phyloP scores from a whole-genome alignment of 1,140 invertebrate genomes.

The Globodera rostochiensis region DNA sequence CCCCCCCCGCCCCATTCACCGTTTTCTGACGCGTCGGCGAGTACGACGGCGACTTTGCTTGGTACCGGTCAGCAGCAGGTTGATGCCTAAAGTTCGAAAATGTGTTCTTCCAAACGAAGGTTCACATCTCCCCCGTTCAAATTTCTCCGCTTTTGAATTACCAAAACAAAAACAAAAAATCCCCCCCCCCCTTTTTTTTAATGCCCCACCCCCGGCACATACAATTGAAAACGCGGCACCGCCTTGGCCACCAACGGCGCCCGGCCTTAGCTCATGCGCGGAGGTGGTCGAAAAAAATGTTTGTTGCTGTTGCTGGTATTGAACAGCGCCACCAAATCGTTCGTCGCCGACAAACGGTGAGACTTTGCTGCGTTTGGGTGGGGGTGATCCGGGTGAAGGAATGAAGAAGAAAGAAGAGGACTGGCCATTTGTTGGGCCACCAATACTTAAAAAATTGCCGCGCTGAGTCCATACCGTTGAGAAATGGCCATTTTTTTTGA shows the following conservation, averaged over 20 bases:
- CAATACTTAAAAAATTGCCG: background rate
- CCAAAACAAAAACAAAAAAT: no score
- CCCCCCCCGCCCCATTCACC: background rate
- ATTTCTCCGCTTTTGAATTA: no score
- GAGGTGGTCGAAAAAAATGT: background rate
- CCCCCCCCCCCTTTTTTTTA: no score
- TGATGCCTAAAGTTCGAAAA: no score
- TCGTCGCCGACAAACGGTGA: background rate
- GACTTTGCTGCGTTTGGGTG: slow-evolving; percentile 10
- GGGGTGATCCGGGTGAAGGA: background rate
- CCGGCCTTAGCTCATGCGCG: background rate
- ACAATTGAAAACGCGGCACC: background rate
- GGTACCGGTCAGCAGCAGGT: background rate
- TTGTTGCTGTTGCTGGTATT: background rate
- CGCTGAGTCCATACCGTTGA: background rate
- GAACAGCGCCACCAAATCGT: background rate
- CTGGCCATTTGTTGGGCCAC: background rate
- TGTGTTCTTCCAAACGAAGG: no score
- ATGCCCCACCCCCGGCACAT: background rate
- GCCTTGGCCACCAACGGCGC: no score
- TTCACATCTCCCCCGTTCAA: no score
- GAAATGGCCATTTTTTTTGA: background rate
- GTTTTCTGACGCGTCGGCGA: background rate
- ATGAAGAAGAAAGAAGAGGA: background rate
- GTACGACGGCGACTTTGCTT: background rate